Conservation (phyloP, 2,113 vertebrate genomes). For the Raphicerus campestris region DNA sequence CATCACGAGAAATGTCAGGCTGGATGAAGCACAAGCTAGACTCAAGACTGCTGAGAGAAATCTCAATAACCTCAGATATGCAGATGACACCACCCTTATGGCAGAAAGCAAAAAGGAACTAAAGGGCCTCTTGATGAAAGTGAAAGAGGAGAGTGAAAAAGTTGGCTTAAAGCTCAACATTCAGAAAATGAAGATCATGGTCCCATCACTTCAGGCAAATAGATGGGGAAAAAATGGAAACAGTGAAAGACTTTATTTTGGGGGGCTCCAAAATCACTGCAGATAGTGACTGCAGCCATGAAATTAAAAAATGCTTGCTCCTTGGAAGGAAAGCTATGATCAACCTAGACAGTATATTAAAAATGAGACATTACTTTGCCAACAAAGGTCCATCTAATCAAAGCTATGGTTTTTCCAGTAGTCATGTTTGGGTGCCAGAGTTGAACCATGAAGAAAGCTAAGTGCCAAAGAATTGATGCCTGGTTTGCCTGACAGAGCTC, state of each 20-base stretch:
- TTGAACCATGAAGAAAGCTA: background rate
- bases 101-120: background rate
- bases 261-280: background rate
- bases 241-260: background rate
- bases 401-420: background rate
- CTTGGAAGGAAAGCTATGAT: background rate
- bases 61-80: background rate
- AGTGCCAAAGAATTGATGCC: rapidly evolving
- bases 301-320: background rate
- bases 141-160: background rate
- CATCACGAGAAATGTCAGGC: background rate
- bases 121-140: background rate
- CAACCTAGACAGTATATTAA: background rate
- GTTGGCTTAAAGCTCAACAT: background rate
- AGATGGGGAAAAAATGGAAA: background rate
- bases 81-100: background rate
- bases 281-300: background rate
- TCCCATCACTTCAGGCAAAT: background rate
- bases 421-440: background rate
- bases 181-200: background rate
- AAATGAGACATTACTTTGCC: background rate
- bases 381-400: background rate
- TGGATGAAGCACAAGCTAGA: background rate
- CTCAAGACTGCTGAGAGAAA: background rate
- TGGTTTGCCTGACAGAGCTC: background rate